Evolutionary conservation across 2,797 vertebrate species (phyloP), one percentile per base, ranked within the genome.

Genomic region (Pampus argenteus): DNA sequence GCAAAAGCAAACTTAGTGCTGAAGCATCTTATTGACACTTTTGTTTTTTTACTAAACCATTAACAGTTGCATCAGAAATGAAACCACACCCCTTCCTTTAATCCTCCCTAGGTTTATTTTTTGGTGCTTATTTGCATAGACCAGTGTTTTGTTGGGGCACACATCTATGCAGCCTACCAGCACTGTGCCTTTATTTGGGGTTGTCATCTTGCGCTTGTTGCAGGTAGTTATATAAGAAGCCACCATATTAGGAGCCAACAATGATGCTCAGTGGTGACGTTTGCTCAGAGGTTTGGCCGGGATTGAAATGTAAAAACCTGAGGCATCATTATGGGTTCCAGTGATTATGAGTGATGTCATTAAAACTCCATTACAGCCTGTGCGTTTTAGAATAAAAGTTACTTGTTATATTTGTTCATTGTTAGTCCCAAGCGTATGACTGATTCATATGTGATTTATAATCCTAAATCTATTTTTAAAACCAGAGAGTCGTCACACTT

Each of bases 141-240:
- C 51, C 67, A 42, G n/a, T 54, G 20, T 70, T 59, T 42, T 49
- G 66, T 61, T 10, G 56, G 28, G 48, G n/a, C 55, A 49, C 9
- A 44, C 55, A 18, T 76, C 15, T 42, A 42, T 40, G 47, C 55
- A 23, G 70, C 57, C 66, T 58, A 0, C 4, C 71, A 70, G 74
- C 14, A 0, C 6, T 17, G 47, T 72, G 23, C 47, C 71, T 83
- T 78, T 83, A 77, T 82, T 72, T 69, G 67, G 67, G 45, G 28
- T 51, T 62, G 3, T 87, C 56, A 64, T 69, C 40, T 77, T 69
- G 26, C 6, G 38, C 56, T 78, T 50, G 70, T 61, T 72, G 57
- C 47, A 14, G 25, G 58, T 60, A 70, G 78, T 85, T 84, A 78
- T 47, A 68, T 84, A 84, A 83, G 26, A 72, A 59, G 26, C 0